Evolutionary conservation across 2,888 invertebrate species (phyloP).

Genomic region (Antitype chi): DNA sequence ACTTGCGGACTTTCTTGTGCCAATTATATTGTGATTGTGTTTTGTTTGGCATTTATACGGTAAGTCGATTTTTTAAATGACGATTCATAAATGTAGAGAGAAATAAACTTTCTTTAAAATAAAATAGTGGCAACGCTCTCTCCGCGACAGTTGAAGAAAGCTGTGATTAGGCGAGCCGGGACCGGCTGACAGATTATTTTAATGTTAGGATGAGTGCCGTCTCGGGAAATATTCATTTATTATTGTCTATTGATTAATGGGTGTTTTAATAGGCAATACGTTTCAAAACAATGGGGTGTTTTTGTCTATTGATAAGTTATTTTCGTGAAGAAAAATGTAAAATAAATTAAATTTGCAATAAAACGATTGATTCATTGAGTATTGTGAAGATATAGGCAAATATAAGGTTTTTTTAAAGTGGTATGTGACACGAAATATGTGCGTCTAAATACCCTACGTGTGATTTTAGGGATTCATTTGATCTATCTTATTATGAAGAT

Average conservation of each 20-base stretch:
- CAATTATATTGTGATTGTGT: slow-evolving; percentile 81
- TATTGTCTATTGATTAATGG: background rate
- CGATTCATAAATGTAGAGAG: slow-evolving; percentile 39
- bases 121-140: slow-evolving; percentile 75
- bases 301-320: background rate
- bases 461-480: background rate
- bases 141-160: slow-evolving; percentile 77
- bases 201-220: slow-evolving; percentile 33
- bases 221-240: slow-evolving; percentile 17
- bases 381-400: background rate
- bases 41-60: slow-evolving; percentile 71
- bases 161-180: slow-evolving; percentile 68
- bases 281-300: background rate
- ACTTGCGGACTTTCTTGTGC: slow-evolving; percentile 80
- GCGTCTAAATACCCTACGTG: too few relatives aligned
- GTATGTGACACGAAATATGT: background rate
- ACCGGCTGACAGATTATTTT: slow-evolving; percentile 70
- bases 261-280: background rate
- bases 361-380: slow-evolving; percentile 3
- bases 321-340: slow-evolving; percentile 1
- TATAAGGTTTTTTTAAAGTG: background rate
- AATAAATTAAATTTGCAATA: slow-evolving; percentile 2
- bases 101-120: slow-evolving; percentile 72
- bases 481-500: too few relatives aligned
- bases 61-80: slow-evolving; percentile 71